A percentile compares a stretch with the other conserved stretches of the same genome.
These are phyloP conservation scores for Graphium colonna DNA, from an alignment of 2,888 invertebrate species.

Conservation along the genomic window DNA sequence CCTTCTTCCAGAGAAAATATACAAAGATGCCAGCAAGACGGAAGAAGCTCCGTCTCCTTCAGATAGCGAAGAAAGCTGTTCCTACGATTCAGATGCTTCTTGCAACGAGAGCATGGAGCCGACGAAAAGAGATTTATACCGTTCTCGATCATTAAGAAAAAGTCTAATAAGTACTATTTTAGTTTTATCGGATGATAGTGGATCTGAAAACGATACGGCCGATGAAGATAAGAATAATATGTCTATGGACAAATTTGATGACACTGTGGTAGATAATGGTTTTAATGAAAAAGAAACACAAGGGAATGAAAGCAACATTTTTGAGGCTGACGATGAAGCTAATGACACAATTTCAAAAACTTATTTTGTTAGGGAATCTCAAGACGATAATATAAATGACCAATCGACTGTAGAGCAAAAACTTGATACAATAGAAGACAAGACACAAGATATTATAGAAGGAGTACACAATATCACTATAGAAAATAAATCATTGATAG, in stretches of 20 bases:
- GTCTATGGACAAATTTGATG: constrained; percentile 35
- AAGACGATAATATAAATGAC: constrained; percentile 12
- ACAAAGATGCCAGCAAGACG: constrained; percentile 32
- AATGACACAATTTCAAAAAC: constrained; percentile 26
- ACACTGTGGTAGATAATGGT: constrained; percentile 37
- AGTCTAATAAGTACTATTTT: constrained; percentile 27
- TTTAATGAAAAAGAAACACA: constrained; percentile 15
- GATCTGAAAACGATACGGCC: background rate
- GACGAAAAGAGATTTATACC: constrained; percentile 47
- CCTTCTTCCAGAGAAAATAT: constrained; percentile 46
- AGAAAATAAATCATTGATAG: background rate
- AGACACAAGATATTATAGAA: no score
- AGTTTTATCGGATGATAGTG: constrained; percentile 6
- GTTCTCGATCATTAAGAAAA: constrained; percentile 37
- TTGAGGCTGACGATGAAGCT: constrained; percentile 27
- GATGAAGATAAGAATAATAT: background rate
- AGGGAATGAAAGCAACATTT: background rate
- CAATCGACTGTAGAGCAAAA: constrained; percentile 1
- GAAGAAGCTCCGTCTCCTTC: constrained; percentile 41
- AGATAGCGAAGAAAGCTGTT: constrained; percentile 49
- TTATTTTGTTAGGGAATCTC: constrained; percentile 16
- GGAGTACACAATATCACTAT: background rate
- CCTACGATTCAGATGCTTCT: constrained; percentile 38
- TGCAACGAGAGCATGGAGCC: constrained; percentile 63
- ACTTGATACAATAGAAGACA: background rate